Base-by-base conservation (phyloP, 2,797 vertebrate genomes). In the Gymnopithys bicolor region DNA sequence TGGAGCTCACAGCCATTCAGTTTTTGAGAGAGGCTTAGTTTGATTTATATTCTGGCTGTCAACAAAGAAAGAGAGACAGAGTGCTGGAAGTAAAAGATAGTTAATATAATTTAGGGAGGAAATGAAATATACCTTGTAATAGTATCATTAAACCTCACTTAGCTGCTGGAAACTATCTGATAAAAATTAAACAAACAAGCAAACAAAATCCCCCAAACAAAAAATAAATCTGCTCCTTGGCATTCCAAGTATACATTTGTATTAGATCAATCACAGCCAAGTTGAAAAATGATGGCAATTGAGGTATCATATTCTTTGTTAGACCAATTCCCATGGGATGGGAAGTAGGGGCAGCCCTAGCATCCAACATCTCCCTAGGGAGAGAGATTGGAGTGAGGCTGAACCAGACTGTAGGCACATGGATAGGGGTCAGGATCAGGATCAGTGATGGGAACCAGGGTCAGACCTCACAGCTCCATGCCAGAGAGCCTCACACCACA, bases 31-130 rank as follows among this genome's bases (percentile, higher is more conserved):
- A 74, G 59, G 41, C 55, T 91, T 63, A 4, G 9, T 75, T 64
- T 92, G 48, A 94, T 96, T 96, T 94, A 62, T 80, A 70, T 74
- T 77, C 60, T 73, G 58, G 33, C 76, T 91, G 83, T 63, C 67
- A 92, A 70, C 59, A 88, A 69, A 79, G 51, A 80, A 43, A 69
- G n/a, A 67, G 52, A 91, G 43, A 69, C 12, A 83, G 39, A 63
- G 41, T 56, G 19, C 80, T 91, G 74, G 55, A 88, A 95, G 59
- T 90, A 76, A 59, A 91, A 90, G 37, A 41, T 14, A 87, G 35
- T 66, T 91, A 96, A 93, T 89, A 76, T 56, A 90, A 84, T 77
- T 77, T 19, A 71, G 46, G 53, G 74, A 80, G 77, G 32, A 84
- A 91, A 90, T n/a, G 53, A 45, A 82, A 77, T 64, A 94, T 74